Evolutionary conservation across 1,140 invertebrate genomes (phyloP), one percentile per base, ranked within the genome.

Genomic region (Cyrtorhinus lividipennis): DNA sequence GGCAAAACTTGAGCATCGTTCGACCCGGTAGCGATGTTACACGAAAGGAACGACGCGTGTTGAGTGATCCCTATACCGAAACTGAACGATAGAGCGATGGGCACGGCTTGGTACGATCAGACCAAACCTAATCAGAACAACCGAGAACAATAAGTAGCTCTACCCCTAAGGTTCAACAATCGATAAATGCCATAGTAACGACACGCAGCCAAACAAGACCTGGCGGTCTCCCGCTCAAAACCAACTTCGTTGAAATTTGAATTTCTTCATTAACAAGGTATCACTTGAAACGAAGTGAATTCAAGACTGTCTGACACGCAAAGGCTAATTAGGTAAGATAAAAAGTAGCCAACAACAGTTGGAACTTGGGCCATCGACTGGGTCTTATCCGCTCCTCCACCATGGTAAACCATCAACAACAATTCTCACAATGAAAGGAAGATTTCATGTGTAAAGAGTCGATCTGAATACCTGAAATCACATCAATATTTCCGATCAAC

Each of bases 91-190:
- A 44, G 10, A 15, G 12, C 48, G 48, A 53, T 53, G 20, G 48
- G 48, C 48, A 53, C 48, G 20, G 48, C 10, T 12, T 53, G 48
- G 48, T 22, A 53, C 48, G 48, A 53, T 53, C 48, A 53, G n/a
- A 53, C 48, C 48, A 53, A 53, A 53, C 48, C 48, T 53, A 53
- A 53, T 53, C 48, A 53, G 48, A 53, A 53, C 48, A 10, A 15
- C 8, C 48, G 10, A 5, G 20, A 20, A 53, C 48, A 53, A 53
- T 53, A 53, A 53, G 8, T 22, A 53, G 8, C 48, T 12, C n/a
- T n/a, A n/a, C n/a, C 10, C 8, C 10, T 12, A 12, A 53, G 48
- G 48, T 53, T 53, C 48, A 53, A 53, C 48, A 53, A 53, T 53
- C 48, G 48, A 53, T 53, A 22, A 5, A 20, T 22, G 10, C 48